phyloP scores from a whole-genome alignment of 2,797 vertebrate genomes.

The Tenualosa thibaudeaui region DNA sequence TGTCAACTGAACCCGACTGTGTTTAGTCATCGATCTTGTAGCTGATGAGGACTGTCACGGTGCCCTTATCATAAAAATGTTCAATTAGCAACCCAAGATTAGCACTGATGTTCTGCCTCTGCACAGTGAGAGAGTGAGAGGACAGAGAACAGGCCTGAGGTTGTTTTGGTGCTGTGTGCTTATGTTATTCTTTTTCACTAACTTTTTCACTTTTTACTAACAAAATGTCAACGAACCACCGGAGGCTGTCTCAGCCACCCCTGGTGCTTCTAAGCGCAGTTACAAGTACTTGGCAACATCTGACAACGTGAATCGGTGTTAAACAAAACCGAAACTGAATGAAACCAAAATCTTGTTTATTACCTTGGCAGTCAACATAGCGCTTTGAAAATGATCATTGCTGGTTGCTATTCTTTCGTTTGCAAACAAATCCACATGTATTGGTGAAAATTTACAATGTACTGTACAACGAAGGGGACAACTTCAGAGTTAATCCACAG shows the following conservation, averaged over 20 bases:
- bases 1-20: background rate
- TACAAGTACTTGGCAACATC: too few species aligned
- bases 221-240: background rate
- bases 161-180: background rate
- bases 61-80: slow-evolving; percentile 19
- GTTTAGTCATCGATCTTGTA: slow-evolving; percentile 7
- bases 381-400: too few species aligned
- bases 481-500: background rate
- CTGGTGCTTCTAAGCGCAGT: too few species aligned
- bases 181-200: background rate
- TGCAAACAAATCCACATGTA: too few species aligned
- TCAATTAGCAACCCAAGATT: slow-evolving; percentile 3
- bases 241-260: too few species aligned
- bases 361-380: too few species aligned
- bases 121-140: background rate
- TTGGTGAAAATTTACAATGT: too few species aligned
- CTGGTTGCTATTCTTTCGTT: too few species aligned
- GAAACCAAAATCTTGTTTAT: too few species aligned
- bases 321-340: too few species aligned
- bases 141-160: background rate
- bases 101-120: background rate
- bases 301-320: too few species aligned
- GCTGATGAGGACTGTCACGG: slow-evolving; percentile 1
- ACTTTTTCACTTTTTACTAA: too few species aligned
- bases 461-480: background rate